phyloP scores from a whole-genome alignment of 2,888 invertebrate species.

The Tromatobia lineatoria region DNA sequence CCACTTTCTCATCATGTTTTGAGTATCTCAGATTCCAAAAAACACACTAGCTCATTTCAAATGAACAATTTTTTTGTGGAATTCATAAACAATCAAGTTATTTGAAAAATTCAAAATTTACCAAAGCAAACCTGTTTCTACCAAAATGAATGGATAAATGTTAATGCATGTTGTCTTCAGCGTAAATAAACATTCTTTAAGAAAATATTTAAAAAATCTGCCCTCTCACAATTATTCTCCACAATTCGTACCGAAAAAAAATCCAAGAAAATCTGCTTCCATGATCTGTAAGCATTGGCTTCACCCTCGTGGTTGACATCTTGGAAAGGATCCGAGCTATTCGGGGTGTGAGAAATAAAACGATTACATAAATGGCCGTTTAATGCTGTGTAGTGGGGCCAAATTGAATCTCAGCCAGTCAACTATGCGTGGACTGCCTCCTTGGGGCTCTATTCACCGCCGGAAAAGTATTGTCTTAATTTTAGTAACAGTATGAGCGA shows the following conservation, averaged over 20 bases:
- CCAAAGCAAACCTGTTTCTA: no score
- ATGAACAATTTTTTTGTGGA: no score
- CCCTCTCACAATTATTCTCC: not conserved
- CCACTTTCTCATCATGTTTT: no score
- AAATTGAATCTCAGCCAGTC: constrained; percentile 82
- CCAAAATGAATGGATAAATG: no score
- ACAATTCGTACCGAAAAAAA: not conserved
- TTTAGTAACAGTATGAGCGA: not conserved
- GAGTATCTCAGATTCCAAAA: no score
- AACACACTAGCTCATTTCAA: no score
- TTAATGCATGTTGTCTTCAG: not conserved
- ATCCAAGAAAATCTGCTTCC: constrained; percentile 29
- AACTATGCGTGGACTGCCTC: constrained; percentile 75
- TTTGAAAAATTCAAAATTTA: no score
- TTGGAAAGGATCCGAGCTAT: constrained; percentile 12
- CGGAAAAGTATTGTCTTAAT: constrained; percentile 75
- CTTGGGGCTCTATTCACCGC: constrained; percentile 69
- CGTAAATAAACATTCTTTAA: not conserved
- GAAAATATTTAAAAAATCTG: not conserved
- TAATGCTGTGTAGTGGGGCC: constrained; percentile 76
- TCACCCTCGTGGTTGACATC: constrained; percentile 27
- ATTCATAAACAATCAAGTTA: no score
- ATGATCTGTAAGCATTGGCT: constrained; percentile 40
- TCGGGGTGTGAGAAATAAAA: constrained; percentile 68
- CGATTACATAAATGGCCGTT: constrained; percentile 76